Base-by-base conservation (phyloP, 2,888 invertebrate genomes). In the Abrostola tripartita region DNA sequence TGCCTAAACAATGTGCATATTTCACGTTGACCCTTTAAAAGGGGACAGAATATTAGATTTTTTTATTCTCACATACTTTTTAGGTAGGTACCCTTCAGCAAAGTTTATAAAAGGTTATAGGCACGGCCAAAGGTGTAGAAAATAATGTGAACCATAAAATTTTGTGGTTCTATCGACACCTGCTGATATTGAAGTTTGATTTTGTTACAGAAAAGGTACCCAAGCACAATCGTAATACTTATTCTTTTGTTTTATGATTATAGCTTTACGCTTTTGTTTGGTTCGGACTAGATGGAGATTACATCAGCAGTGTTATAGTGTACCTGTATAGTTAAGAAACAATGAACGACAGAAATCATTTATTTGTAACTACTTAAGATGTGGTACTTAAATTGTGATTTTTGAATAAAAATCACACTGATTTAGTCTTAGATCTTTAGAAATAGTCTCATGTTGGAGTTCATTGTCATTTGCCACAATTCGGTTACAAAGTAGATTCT, bases 1-100 rank as follows among this genome's bases (percentile, higher is more conserved):
- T 78, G 62, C 71, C 76, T 76, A 82, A 88, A 87, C 83, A 85
- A 86, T 85, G 84, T 85, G 85, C 85, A 87, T 87, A 87, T 88
- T 88, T 87, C 79, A 76, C 77, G 81, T 78, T 77, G 82, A 86
- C 88, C 86, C 83, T 88, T 87, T 85, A 82, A 85, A 79, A 83
- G 76, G 75, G 79, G 68, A 71, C 76, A 54, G 83, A 84, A 86
- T 88, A 86, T 86, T 83, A 85, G 82, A 84, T 88, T 85, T 77
- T 75, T 82, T 56, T 47, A 65, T 65, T 65, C 54, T 60, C 70
- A 68, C 76, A 81, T 79, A 72, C 70, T 75, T 61, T 67, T 63
- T 55, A 35, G 38, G 61, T 60, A 56, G 14, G 35, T 53, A 60
- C 40, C 50, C n/a, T 60, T 56, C n/a, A 44, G 58, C 42, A 44